Conservation (phyloP, 1,140 invertebrate species). For the honey bee (Apis mellifera) region DNA sequence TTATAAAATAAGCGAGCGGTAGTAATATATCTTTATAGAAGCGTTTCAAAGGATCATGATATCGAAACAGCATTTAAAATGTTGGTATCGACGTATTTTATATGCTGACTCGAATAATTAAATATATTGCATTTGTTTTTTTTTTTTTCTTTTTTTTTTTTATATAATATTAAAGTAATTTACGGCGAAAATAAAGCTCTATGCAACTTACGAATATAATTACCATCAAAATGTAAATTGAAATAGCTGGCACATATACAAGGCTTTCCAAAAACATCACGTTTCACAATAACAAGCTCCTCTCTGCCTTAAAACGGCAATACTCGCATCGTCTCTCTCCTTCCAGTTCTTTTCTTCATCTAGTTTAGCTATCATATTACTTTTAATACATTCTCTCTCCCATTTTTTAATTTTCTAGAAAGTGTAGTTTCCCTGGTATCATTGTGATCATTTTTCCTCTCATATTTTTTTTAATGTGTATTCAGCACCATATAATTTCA, state of each 20-base stretch:
- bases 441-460: background rate
- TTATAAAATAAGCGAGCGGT: background rate
- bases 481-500: slow-evolving; percentile 49
- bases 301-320: slow-evolving; percentile 14
- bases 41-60: background rate
- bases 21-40: background rate
- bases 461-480: slow-evolving; percentile 21
- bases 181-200: slow-evolving; percentile 50
- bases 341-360: slow-evolving; percentile 1
- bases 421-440: slow-evolving; percentile 12
- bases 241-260: slow-evolving; percentile 78
- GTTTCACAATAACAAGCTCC: slow-evolving; percentile 52
- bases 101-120: slow-evolving; percentile 15
- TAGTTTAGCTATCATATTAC: slow-evolving; percentile 23
- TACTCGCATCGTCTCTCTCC: background rate
- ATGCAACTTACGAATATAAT: slow-evolving; percentile 62
- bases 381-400: slow-evolving; percentile 13
- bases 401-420: slow-evolving; percentile 1
- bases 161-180: slow-evolving; percentile 33
- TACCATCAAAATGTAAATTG: slow-evolving; percentile 75
- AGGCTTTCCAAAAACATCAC: slow-evolving; percentile 76
- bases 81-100: slow-evolving; percentile 21
- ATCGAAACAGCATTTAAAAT: background rate
- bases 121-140: slow-evolving; percentile 14
- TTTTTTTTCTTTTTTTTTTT: slow-evolving; percentile 17